phyloP scores from a whole-genome alignment of 92 coral and sea anemone genomes.

The Anthopleura xanthogrammica region DNA sequence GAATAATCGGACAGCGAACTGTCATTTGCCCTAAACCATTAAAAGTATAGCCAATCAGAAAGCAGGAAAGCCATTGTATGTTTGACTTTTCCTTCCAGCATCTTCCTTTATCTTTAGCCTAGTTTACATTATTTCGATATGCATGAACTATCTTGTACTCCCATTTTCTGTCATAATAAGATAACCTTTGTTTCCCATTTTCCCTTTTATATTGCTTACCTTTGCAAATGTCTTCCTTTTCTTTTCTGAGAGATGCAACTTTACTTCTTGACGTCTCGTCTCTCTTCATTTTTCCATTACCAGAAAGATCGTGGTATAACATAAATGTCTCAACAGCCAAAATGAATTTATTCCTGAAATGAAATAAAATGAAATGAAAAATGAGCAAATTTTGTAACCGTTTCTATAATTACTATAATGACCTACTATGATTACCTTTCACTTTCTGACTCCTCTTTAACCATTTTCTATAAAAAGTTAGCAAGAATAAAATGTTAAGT shows the following conservation, averaged over 20 bases:
- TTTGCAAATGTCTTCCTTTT: constrained; percentile 2
- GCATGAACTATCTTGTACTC: too few species aligned
- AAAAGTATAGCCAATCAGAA: too few species aligned
- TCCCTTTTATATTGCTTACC: not conserved
- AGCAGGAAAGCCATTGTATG: too few species aligned
- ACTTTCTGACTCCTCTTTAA: constrained; percentile 5
- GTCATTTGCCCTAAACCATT: too few species aligned
- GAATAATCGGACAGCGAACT: too few species aligned
- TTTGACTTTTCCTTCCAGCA: too few species aligned
- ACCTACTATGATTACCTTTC: constrained; percentile 10
- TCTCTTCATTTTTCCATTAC: constrained; percentile 58
- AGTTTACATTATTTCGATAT: too few species aligned
- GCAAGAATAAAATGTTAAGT: not conserved
- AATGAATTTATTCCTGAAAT: constrained; percentile 42
- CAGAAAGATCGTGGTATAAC: constrained; percentile 58
- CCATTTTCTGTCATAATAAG: too few species aligned
- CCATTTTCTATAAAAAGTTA: not conserved
- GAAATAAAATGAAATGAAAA: not conserved
- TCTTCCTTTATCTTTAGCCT: too few species aligned
- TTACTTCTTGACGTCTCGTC: constrained; percentile 16
- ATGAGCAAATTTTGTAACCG: not conserved
- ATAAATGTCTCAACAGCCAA: constrained; percentile 46
- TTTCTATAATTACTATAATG: not conserved
- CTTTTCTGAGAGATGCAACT: not conserved
- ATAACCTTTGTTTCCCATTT: too few species aligned